Percentiles rank a stretch among this genome's conserved stretches.
These are phyloP conservation scores for Pollenia labialis DNA, from an alignment of 2,888 invertebrate genomes.

Conservation along the genomic window DNA sequence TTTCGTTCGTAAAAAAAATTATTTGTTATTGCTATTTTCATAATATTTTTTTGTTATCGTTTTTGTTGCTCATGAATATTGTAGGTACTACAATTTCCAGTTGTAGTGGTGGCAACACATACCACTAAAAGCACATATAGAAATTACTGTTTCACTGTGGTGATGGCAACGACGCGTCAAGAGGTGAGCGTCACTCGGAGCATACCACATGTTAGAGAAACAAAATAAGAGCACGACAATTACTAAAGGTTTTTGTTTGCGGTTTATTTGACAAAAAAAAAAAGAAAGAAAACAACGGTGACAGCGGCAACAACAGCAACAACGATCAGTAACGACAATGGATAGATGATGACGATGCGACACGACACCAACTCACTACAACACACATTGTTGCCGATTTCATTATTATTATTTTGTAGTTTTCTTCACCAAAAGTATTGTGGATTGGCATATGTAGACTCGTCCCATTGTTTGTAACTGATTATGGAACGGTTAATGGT, in stretches of 20 bases:
- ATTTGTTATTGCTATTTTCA: constrained; percentile 23
- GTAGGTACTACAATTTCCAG: constrained; percentile 22
- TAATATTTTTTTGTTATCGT: background rate
- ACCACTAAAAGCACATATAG: constrained; percentile 27
- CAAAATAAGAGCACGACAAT: constrained; percentile 62
- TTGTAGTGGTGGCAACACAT: constrained; percentile 20
- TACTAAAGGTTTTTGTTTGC: constrained; percentile 61
- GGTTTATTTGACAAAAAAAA: constrained; percentile 47
- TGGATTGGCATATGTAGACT: background rate
- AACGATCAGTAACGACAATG: constrained; percentile 52
- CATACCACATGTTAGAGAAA: constrained; percentile 51
- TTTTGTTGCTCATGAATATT: constrained; percentile 31
- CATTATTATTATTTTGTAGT: background rate
- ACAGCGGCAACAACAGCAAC: constrained; percentile 29
- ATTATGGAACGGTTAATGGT: no score
- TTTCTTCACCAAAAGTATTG: constrained; percentile 1
- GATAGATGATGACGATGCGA: constrained; percentile 58
- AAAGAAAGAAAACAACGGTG: constrained; percentile 13
- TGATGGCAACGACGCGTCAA: background rate
- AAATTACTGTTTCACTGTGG: background rate
- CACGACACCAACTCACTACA: constrained; percentile 46
- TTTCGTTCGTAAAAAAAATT: constrained; percentile 29
- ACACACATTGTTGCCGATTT: constrained; percentile 36
- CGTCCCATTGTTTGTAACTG: background rate
- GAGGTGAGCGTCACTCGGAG: constrained; percentile 16